A percentile compares a stretch with the other conserved stretches of the same genome.
These are phyloP conservation scores for Bombus vancouverensis DNA, from an alignment of 1,140 invertebrate genomes.

Conservation along the genomic window DNA sequence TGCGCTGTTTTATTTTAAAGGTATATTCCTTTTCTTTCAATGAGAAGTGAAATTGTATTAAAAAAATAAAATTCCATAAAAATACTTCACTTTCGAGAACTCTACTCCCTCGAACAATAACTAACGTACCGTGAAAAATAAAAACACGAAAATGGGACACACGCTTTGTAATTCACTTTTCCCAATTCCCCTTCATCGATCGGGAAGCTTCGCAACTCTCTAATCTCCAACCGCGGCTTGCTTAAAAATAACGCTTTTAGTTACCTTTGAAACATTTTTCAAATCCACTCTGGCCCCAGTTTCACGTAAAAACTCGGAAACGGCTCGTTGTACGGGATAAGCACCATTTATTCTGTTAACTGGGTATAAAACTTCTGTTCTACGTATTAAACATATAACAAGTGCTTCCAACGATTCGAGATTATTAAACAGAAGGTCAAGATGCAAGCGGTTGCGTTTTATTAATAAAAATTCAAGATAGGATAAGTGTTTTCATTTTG, in stretches of 20 bases:
- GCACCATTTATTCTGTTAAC: neutral
- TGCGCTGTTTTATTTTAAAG: neutral
- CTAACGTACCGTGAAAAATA: neutral
- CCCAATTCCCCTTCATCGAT: slow-evolving; percentile 19
- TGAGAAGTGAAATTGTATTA: neutral
- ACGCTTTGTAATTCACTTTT: slow-evolving; percentile 13
- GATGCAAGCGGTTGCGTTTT: no score
- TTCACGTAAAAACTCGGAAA: neutral
- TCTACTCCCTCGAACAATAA: neutral
- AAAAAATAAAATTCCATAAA: neutral
- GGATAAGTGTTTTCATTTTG: no score
- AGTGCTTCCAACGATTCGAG: no score
- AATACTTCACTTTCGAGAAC: neutral
- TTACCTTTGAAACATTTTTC: slow-evolving; percentile 1
- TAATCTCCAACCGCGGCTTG: neutral
- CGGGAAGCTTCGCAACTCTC: neutral
- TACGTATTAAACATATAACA: no score
- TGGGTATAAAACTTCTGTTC: neutral
- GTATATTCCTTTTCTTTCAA: no score
- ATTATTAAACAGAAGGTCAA: no score
- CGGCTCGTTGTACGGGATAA: neutral
- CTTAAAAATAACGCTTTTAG: slow-evolving; percentile 19
- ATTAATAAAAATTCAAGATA: no score
- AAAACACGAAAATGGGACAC: slow-evolving; percentile 6
- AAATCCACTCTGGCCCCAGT: neutral